Evolutionary conservation across 2,113 vertebrate genomes (phyloP).

Genomic region (Oreotrochilus melanogaster): DNA sequence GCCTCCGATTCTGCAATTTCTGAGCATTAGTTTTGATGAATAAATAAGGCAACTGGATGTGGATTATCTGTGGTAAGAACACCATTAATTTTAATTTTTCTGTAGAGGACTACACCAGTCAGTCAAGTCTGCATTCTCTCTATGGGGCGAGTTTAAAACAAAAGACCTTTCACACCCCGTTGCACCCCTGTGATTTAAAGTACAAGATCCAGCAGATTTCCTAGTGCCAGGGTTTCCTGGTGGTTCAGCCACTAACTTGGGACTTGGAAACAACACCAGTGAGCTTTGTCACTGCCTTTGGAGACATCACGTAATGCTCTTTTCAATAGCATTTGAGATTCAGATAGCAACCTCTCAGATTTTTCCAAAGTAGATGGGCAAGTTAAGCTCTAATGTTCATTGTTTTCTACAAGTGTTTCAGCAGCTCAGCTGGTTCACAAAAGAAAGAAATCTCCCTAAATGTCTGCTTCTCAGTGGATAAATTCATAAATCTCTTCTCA

Average conservation of each 20-base stretch:
- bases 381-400: neutral
- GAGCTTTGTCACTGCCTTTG: neutral
- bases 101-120: neutral
- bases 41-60: neutral
- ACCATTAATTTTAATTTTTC: neutral
- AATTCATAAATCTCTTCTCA: neutral
- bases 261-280: neutral
- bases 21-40: neutral
- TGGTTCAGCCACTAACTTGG: neutral
- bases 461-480: neutral
- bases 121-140: neutral
- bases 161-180: neutral
- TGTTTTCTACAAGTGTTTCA: neutral
- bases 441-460: neutral
- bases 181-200: neutral
- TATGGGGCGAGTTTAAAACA: neutral
- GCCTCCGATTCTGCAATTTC: neutral
- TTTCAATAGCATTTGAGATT: neutral
- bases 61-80: neutral
- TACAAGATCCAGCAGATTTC: accelerated
- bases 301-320: neutral
- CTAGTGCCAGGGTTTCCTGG: neutral
- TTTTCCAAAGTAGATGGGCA: neutral
- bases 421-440: neutral
- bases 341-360: neutral